Evolutionary conservation across 2,888 invertebrate species (phyloP), one percentile per base, ranked within the genome.

Genomic region (Phaedon cochleariae): DNA sequence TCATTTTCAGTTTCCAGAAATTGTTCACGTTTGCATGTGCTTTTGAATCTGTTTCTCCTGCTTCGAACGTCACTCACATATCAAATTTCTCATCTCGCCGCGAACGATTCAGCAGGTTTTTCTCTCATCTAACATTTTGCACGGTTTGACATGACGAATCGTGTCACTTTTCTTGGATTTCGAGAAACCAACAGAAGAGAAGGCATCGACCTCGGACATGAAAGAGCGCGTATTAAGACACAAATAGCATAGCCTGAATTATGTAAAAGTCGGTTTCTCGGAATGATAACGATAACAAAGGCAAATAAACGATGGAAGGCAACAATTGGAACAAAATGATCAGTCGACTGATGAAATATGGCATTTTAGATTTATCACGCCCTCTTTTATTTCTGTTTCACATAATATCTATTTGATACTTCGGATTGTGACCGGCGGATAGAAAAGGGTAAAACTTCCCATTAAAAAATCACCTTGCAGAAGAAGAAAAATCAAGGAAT

Each of bases 231-330:
- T 26, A 26, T 46, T 10, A 48, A 48, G 48, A 21, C 20, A 20
- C 48, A 48, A 21, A 48, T 21, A 48, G 20, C 10, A 15, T 20
- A 10, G 48, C 21, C 1, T 20, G 48, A 48, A 48, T 22, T 20
- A 48, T 21, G 21, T 2, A 20, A 22, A 48, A 48, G 46, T 48
- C 21, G 21, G n/a, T 48, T 48, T 21, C 20, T 48, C 22, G 21
- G 48, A 48, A 48, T 22, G 48, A 48, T 48, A 48, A 48, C 48
- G 48, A 48, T 48, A 48, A 48, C 21, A 21, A 48, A 48, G 22
- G 12, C 22, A 48, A 48, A 48, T 48, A 22, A 20, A 48, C 12
- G 48, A 48, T 21, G 12, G 2, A n/a, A 20, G 3, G 48, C 22
- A 18, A 12, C 20, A 20, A 20, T 48, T 48, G 1, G 48, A 48